Percentiles rank a stretch among this genome's conserved stretches.
Evolutionary conservation across 2,797 vertebrate genomes (phyloP).

Genomic region (Tangara arthus): DNA sequence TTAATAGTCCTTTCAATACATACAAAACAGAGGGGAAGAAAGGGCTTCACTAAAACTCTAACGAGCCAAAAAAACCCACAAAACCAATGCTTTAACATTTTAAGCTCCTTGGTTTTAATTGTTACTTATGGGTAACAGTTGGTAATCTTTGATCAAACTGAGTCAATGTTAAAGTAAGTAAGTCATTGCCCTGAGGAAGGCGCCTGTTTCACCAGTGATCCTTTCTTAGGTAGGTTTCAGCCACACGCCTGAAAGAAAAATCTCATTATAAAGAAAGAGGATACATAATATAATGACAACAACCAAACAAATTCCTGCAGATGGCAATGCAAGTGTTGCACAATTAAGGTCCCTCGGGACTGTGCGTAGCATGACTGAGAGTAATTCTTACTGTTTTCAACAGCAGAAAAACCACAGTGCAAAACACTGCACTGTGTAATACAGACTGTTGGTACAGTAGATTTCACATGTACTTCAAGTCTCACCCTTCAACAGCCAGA

Average conservation of each 20-base stretch:
- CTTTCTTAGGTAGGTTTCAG: neutral
- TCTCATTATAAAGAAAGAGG: neutral
- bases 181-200: neutral
- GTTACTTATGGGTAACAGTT: neutral
- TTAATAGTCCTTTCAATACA: neutral
- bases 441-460: neutral
- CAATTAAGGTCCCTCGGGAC: neutral
- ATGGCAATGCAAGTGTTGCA: neutral
- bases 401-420: neutral
- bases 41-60: neutral
- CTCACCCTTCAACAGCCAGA: neutral
- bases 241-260: neutral
- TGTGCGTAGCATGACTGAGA: neutral
- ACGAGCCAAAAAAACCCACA: neutral
- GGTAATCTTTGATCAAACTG: neutral
- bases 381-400: neutral
- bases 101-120: neutral
- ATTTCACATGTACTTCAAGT: neutral
- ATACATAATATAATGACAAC: neutral
- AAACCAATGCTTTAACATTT: neutral
- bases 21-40: neutral
- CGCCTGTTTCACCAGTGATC: neutral
- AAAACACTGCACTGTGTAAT: neutral
- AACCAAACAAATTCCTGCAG: neutral
- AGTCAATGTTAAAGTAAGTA: neutral